Evolutionary conservation across 2,888 invertebrate genomes (phyloP), one percentile per base, ranked within the genome.

Genomic region (Vandiemenella viatica): DNA sequence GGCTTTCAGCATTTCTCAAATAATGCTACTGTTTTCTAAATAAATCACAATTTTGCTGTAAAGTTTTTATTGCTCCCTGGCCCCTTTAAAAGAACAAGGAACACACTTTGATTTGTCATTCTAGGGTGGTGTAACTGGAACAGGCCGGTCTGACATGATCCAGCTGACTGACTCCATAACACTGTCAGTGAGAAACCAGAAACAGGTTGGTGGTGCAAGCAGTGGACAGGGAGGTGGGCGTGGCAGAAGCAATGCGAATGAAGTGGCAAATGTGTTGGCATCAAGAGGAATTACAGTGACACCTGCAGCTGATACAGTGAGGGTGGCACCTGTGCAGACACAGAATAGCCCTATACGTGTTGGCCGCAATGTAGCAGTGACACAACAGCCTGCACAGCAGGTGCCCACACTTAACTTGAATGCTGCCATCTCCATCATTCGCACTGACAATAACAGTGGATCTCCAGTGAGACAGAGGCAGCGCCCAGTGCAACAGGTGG

Each of bases 241-340:
- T 19, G 44, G 48, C n/a, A 50, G 50, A 38, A 54, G 47, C 37
- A 81, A 83, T 61, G 80, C 83, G 1, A 80, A 77, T 59, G 80
- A 80, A 1, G 83, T 86, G 59, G 84, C 85, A 0, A 81, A 79
- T 61, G 80, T 85, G 50, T 64, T 86, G 50, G 84, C 83, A 3
- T 80, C 80, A 5, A 69, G 85, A 53, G 85, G 85, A 2, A 85
- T 86, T 48, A 84, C 83, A 26, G 77, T 86, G 0, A 83, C 83
- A 42, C 75, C 76, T 38, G 79, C 80, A 42, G 52, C 51, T 40
- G 37, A 45, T 32, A 20, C 37, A 10, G 23, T 15, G 21, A 70
- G 58, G 65, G 73, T 1, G 68, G 71, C 45, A 22, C 42, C 22
- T 6, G 22, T 40, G 16, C 48, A 44, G 32, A 19, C 48, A 18